phyloP scores from a whole-genome alignment of 2,797 vertebrate genomes.

The Gorsachius magnificus region DNA sequence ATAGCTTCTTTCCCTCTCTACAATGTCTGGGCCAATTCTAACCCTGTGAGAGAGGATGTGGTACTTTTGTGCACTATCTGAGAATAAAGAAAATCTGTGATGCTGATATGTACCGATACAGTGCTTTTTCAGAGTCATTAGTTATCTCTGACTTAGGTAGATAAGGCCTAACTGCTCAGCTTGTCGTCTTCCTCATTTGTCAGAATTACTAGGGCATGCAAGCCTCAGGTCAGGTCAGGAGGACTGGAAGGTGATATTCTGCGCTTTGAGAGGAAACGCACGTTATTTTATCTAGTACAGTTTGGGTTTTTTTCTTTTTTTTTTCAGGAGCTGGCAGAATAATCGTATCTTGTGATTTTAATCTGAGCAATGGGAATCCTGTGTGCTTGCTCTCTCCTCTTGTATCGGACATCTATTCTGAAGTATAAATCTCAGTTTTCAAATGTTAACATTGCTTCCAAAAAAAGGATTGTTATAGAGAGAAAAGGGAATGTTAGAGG shows the following conservation, averaged over 20 bases:
- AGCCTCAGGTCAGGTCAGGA: neutral
- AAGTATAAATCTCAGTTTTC: neutral
- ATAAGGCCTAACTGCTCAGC: neutral
- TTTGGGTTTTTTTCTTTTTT: neutral
- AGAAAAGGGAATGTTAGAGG: neutral
- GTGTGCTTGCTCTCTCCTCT: neutral
- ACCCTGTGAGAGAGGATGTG: rapidly evolving
- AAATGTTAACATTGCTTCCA: neutral
- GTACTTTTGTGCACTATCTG: neutral
- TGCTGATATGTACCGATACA: neutral
- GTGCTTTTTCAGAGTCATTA: neutral
- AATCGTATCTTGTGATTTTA: neutral
- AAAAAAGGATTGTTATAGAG: neutral
- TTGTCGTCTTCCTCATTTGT: neutral
- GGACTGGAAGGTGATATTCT: neutral
- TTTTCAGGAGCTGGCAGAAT: neutral
- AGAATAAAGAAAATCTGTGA: neutral
- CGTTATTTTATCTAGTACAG: neutral
- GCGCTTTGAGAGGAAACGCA: neutral
- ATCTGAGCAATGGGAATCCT: neutral
- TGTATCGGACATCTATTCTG: neutral
- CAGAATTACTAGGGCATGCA: neutral
- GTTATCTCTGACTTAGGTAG: neutral
- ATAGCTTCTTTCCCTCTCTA: neutral
- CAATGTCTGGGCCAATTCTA: neutral